Percentiles rank a stretch among this genome's conserved stretches.
These are phyloP conservation scores for Macrocentrus cingulum DNA, from an alignment of 1,140 invertebrate species.

Conservation along the genomic window DNA sequence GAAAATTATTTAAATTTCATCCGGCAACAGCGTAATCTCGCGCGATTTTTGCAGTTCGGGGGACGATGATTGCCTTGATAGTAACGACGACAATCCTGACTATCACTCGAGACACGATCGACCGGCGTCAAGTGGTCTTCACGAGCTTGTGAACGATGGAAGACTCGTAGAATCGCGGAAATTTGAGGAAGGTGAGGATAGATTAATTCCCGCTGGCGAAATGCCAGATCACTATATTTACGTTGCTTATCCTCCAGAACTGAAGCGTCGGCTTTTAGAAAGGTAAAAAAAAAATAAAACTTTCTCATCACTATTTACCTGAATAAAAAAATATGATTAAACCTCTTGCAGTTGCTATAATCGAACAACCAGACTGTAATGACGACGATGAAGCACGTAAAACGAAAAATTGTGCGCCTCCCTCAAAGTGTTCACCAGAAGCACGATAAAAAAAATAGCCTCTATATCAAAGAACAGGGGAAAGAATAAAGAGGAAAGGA, in stretches of 20 bases:
- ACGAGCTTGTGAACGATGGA: conserved; percentile 53
- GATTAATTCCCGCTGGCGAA: conserved; percentile 41
- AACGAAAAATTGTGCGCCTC: not conserved
- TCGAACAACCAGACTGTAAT: conserved; percentile 70
- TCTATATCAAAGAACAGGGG: not conserved
- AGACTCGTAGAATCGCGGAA: conserved; percentile 58
- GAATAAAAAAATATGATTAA: too few species aligned
- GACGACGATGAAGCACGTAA: not conserved
- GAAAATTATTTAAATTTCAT: conserved; percentile 22
- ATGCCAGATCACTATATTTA: conserved; percentile 77
- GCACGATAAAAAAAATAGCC: too few species aligned
- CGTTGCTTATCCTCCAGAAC: conserved; percentile 80
- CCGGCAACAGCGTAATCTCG: not conserved
- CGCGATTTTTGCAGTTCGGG: conserved; percentile 37
- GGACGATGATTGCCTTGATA: conserved; percentile 47
- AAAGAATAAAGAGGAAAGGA: not conserved
- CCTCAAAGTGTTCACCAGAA: too few species aligned
- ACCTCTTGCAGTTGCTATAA: conserved; percentile 70
- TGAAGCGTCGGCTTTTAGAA: conserved; percentile 77
- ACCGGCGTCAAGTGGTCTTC: conserved; percentile 42
- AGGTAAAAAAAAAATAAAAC: conserved; percentile 64
- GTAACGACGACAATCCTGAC: conserved; percentile 49
- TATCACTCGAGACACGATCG: conserved; percentile 39
- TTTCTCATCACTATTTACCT: too few species aligned
- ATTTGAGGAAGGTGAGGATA: conserved; percentile 50